Percentiles rank a stretch among this genome's conserved stretches.
Conservation (phyloP, 2,113 vertebrate species). For the Antechinus flavipes region DNA sequence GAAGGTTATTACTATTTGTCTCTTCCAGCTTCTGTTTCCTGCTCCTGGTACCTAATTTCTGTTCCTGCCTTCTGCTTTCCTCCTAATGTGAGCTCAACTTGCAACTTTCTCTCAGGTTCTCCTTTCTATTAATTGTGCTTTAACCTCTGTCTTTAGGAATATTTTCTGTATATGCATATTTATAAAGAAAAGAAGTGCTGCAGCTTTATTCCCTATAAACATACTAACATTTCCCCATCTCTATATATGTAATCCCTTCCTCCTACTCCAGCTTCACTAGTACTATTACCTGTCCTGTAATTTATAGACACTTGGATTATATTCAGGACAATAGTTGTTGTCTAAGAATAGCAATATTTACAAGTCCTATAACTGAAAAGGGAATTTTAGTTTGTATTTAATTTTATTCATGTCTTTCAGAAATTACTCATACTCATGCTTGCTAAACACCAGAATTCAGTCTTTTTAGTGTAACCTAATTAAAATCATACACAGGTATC, state of each 20-base stretch:
- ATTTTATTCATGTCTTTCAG: constrained; percentile 28
- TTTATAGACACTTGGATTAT: not conserved
- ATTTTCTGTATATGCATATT: constrained; percentile 58
- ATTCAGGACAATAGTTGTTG: not conserved
- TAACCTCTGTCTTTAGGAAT: constrained; percentile 71
- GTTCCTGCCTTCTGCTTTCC: constrained; percentile 89
- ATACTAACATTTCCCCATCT: constrained; percentile 57
- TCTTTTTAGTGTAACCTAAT: constrained; percentile 59
- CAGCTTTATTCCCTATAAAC: constrained; percentile 52
- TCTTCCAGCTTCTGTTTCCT: constrained; percentile 91
- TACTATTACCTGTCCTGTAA: constrained; percentile 28
- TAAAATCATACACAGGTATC: constrained; percentile 42
- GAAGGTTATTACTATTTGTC: constrained; percentile 86
- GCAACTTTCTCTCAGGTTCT: constrained; percentile 83
- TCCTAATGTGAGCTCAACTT: constrained; percentile 87
- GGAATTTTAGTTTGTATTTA: constrained; percentile 11
- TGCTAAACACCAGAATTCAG: not conserved
- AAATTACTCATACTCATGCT: constrained; percentile 45
- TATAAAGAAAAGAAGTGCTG: constrained; percentile 65
- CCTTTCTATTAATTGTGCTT: constrained; percentile 70
- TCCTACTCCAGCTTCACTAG: constrained; percentile 17
- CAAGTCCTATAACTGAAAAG: constrained; percentile 50
- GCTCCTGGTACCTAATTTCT: constrained; percentile 88
- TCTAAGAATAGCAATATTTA: constrained; percentile 18
- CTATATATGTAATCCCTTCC: constrained; percentile 68